Evolutionary conservation across 2,797 vertebrate species (phyloP), one percentile per base, ranked within the genome.

Genomic region (Ciconia nigra): DNA sequence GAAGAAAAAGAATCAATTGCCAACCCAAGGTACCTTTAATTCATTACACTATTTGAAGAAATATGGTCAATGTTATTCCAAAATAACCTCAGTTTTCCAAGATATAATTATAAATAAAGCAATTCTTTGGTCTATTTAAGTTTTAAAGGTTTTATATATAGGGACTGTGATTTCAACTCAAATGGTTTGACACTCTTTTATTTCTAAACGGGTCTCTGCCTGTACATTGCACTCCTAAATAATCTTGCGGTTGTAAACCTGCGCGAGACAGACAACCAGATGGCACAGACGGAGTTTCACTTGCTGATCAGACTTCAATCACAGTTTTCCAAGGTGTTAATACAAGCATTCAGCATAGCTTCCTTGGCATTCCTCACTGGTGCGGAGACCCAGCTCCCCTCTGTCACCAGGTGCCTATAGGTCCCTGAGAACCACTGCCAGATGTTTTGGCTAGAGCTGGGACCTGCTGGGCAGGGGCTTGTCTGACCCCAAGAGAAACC

Each of bases 1-100:
- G 98, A 98, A 97, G 98, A 98, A 96, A 98, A 98, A 92, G 98
- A 98, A 65, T 94, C 97, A 63, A 97, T 95, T 10, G 97, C 96
- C 76, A 98, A 84, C 82, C 97, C 96, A 66, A 98, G 98, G 98
- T 98, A 98, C 26, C 89, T 89, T 61, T 5, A 51, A 81, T 87
- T 93, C 26, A 8, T 77, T 77, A 4, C 19, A 74, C 65, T 91
- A 76, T 65, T 87, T 87, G 58, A 95, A 85, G 13, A 91, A 86
- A 72, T 31, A 47, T 1, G 5, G 31, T 62, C 33, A 69, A 21
- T 25, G 11, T 24, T 0, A 44, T 76, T 89, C 31, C 26, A 84
- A 86, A 89, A 94, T 29, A 57, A 72, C 51, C 4, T 41, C 1
- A 1, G 12, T 21, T 76, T 93, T 84, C 14, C 5, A 12, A 17